Evolutionary conservation across 2,888 invertebrate genomes (phyloP).

Genomic region (Heliconius ethilla): DNA sequence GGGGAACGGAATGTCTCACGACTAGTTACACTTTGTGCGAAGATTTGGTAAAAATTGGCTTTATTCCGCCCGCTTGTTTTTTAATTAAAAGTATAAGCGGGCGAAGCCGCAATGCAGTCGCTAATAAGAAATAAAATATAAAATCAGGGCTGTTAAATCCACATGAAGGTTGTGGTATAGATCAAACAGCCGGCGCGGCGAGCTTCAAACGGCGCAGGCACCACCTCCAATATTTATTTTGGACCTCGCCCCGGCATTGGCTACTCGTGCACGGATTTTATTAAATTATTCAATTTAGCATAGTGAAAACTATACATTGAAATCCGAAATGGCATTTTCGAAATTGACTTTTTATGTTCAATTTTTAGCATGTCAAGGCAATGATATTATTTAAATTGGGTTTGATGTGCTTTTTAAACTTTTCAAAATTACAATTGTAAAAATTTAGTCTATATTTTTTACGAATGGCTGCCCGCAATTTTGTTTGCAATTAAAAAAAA

Average conservation of each 20-base stretch:
- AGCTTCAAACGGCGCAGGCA: constrained; percentile 52
- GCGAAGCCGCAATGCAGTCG: neutral
- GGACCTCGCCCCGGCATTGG: constrained; percentile 40
- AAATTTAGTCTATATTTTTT: neutral
- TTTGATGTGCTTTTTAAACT: neutral
- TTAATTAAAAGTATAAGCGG: neutral
- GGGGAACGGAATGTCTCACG: no score
- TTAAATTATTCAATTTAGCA: constrained; percentile 38
- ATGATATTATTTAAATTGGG: neutral
- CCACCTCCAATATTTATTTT: constrained; percentile 68
- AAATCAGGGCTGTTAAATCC: constrained; percentile 11
- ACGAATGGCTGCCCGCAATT: no score
- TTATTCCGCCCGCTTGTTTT: neutral
- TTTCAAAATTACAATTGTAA: neutral
- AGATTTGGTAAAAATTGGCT: no score
- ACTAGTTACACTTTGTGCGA: no score
- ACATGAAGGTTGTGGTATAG: constrained; percentile 57
- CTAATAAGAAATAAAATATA: neutral
- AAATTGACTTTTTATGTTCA: constrained; percentile 7
- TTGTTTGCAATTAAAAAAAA: no score
- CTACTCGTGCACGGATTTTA: constrained; percentile 35
- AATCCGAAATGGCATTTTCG: neutral
- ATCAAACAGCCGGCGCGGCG: constrained; percentile 58
- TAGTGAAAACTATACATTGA: constrained; percentile 21
- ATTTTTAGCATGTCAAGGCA: neutral